A percentile compares a stretch with the other conserved stretches of the same genome.
Conservation (phyloP, 1,140 invertebrate genomes). For the Saccostrea echinata region DNA sequence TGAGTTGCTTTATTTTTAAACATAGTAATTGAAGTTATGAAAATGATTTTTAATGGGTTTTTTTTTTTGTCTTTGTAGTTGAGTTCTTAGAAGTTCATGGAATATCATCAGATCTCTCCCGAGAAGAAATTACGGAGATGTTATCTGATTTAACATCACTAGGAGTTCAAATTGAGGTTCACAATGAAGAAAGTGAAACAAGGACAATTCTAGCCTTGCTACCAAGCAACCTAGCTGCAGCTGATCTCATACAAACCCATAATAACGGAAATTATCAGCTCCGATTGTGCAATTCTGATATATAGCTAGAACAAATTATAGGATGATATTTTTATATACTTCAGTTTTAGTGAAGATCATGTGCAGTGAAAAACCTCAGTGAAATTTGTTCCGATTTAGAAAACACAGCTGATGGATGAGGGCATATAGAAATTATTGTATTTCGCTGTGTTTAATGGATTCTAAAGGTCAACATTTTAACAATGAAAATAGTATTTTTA, state of each 20-base stretch:
- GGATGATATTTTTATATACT: constrained; percentile 27
- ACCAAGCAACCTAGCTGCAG: constrained; percentile 14
- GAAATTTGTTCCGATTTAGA: constrained; percentile 26
- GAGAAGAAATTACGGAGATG: not conserved
- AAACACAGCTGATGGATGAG: not conserved
- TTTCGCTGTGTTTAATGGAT: not conserved
- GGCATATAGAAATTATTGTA: constrained; percentile 22
- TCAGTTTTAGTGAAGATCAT: constrained; percentile 34
- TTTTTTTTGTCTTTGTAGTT: not conserved
- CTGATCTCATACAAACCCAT: constrained; percentile 26
- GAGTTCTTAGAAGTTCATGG: constrained; percentile 10
- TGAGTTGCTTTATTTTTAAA: too few relatives aligned
- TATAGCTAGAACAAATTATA: not conserved
- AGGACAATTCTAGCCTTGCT: constrained; percentile 11
- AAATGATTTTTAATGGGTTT: too few relatives aligned
- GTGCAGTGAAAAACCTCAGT: constrained; percentile 24
- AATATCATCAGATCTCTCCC: not conserved
- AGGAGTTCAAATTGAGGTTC: not conserved
- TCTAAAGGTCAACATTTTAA: constrained; percentile 27
- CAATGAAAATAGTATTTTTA: constrained; percentile 28
- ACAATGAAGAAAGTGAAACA: not conserved
- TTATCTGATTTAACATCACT: constrained; percentile 11
- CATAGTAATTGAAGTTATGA: too few relatives aligned
- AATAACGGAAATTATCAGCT: constrained; percentile 14
- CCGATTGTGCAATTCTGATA: constrained; percentile 1